Conservation (phyloP, 2,797 vertebrate species). For the Myotis daubentonii region DNA sequence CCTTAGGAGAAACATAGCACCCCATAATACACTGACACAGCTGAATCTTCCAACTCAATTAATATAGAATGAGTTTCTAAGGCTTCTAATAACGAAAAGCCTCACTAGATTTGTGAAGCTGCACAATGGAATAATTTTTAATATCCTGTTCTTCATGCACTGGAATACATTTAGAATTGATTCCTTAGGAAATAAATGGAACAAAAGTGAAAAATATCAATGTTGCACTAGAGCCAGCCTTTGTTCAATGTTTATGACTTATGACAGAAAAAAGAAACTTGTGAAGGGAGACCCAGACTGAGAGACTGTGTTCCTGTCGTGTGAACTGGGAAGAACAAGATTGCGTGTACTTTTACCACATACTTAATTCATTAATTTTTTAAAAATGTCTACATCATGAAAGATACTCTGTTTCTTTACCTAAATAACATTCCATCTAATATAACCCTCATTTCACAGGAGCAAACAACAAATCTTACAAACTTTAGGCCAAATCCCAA, state of each 20-base stretch:
- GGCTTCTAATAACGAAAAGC: not conserved
- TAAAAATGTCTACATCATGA: not conserved
- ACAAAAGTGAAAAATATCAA: conserved; percentile 12
- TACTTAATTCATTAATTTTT: not conserved
- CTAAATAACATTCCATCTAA: not conserved
- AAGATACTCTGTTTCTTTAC: not conserved
- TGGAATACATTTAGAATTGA: not conserved
- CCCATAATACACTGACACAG: not conserved
- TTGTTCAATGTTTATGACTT: not conserved
- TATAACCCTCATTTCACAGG: not conserved
- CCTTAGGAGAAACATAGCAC: not conserved
- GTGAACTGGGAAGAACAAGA: not conserved
- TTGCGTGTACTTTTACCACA: not conserved
- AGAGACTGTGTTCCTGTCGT: not conserved
- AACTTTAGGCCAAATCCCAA: not conserved
- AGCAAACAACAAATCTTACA: not conserved
- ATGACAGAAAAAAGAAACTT: not conserved
- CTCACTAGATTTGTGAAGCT: not conserved
- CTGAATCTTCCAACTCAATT: not conserved
- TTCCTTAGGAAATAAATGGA: conserved; percentile 21
- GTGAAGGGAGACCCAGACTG: not conserved
- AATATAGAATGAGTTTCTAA: conserved; percentile 14
- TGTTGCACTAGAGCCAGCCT: not conserved
- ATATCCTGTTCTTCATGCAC: not conserved
- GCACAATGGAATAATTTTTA: not conserved